A percentile compares a stretch with the other conserved stretches of the same genome.
phyloP scores from a whole-genome alignment of 2,888 invertebrate species.

The Nomada fabriciana region DNA sequence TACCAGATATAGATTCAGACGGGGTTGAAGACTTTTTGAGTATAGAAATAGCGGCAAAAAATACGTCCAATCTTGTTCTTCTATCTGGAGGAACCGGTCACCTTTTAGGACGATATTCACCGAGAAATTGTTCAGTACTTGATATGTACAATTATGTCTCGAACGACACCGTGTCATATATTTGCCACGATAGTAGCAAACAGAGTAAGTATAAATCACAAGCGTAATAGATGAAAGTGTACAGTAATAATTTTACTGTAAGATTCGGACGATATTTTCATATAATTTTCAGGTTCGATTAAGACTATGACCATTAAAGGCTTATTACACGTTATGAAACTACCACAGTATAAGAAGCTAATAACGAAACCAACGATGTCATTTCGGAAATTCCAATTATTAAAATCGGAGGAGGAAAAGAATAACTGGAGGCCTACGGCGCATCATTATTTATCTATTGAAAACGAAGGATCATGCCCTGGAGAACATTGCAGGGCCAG shows the following conservation, averaged over 20 bases:
- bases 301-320: slow-evolving; percentile 58
- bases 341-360: slow-evolving; percentile 37
- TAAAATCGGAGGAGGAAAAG: slow-evolving; percentile 49
- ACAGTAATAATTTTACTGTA: too few species aligned
- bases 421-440: slow-evolving; percentile 73
- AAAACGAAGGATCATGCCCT: slow-evolving; percentile 90
- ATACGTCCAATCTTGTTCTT: slow-evolving; percentile 86
- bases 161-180: slow-evolving; percentile 73
- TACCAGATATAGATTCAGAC: slow-evolving; percentile 91
- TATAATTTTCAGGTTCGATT: slow-evolving; percentile 46
- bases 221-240: neutral
- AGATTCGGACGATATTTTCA: neutral
- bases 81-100: slow-evolving; percentile 90
- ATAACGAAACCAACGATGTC: slow-evolving; percentile 3
- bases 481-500: slow-evolving; percentile 88
- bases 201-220: slow-evolving; percentile 70
- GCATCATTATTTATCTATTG: slow-evolving; percentile 86
- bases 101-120: slow-evolving; percentile 85
- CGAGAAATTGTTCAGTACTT: slow-evolving; percentile 67
- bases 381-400: slow-evolving; percentile 53
- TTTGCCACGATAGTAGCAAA: slow-evolving; percentile 72
- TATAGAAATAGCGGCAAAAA: slow-evolving; percentile 66
- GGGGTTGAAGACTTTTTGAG: slow-evolving; percentile 89
- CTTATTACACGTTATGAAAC: slow-evolving; percentile 54
- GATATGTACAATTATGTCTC: slow-evolving; percentile 73